Conservation (phyloP, 2,797 vertebrate species). For the Gephyroberyx darwinii region DNA sequence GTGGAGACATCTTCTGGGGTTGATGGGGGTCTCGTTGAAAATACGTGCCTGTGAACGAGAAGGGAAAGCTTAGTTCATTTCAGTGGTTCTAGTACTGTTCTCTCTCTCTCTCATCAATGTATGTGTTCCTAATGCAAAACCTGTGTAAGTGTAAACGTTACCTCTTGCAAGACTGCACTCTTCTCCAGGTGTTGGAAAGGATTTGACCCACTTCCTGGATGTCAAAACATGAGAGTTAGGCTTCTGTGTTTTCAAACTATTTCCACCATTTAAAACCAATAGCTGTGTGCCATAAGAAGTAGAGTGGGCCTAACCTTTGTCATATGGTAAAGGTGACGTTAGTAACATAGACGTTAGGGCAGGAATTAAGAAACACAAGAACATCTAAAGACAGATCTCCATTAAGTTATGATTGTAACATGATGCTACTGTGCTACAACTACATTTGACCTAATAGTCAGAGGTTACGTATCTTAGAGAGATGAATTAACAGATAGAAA, state of each 20-base stretch:
- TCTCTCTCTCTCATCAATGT: background rate
- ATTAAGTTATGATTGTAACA: no score
- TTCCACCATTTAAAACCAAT: background rate
- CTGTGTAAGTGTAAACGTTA: conserved; percentile 59
- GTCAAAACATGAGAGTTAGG: conserved; percentile 17
- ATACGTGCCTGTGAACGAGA: conserved; percentile 86
- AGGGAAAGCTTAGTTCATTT: background rate
- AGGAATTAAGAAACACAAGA: background rate
- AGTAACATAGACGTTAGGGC: no score
- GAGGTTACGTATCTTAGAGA: no score
- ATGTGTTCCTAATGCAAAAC: no score
- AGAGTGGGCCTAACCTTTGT: no score
- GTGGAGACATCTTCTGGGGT: conserved; percentile 96
- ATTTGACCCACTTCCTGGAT: conserved; percentile 93
- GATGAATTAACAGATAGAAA: background rate
- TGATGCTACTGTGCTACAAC: no score
- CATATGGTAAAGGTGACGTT: no score
- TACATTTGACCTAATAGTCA: no score
- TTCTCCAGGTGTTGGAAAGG: conserved; percentile 99
- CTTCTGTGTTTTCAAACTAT: background rate
- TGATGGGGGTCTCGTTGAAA: conserved; percentile 98
- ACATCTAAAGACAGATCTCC: background rate
- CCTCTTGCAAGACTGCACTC: conserved; percentile 97
- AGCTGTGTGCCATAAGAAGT: no score
- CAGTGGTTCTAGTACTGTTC: background rate